Percentiles rank a stretch among this genome's conserved stretches.
These are phyloP conservation scores for Phainopepla nitens DNA, from an alignment of 2,113 vertebrate species.

Conservation along the genomic window DNA sequence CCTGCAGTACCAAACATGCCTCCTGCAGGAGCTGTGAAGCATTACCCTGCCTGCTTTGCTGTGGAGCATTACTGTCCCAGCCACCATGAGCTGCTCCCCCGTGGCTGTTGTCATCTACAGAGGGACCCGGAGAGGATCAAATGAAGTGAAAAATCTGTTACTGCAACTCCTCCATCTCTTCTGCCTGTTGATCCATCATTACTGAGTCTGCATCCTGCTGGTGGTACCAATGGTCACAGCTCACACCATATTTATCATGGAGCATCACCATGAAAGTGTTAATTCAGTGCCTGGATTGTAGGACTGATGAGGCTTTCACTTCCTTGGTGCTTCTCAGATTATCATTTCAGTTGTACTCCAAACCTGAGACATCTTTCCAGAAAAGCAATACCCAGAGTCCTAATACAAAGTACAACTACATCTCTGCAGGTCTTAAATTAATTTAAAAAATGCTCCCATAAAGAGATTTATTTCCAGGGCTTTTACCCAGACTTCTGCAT, in stretches of 20 bases:
- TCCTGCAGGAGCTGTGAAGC: background rate
- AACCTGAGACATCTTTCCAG: background rate
- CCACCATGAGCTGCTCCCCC: background rate
- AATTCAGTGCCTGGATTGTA: rapidly evolving
- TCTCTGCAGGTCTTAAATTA: background rate
- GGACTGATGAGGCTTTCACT: background rate
- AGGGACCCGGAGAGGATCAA: background rate
- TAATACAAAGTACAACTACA: background rate
- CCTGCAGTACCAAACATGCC: background rate
- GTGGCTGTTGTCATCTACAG: background rate
- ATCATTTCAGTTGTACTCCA: background rate
- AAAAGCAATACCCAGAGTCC: background rate
- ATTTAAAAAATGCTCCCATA: background rate
- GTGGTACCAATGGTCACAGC: background rate
- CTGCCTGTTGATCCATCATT: background rate
- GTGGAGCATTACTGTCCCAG: background rate
- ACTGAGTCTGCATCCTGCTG: background rate
- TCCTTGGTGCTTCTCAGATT: background rate
- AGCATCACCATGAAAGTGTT: rapidly evolving
- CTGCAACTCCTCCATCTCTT: background rate
- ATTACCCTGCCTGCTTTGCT: background rate
- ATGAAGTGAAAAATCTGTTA: background rate
- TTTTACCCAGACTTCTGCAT: background rate
- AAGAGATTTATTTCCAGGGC: background rate
- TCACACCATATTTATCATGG: rapidly evolving